These are phyloP conservation scores for Tetramorium bicarinatum DNA, from an alignment of 2,888 invertebrate genomes.

Conservation along the genomic window DNA sequence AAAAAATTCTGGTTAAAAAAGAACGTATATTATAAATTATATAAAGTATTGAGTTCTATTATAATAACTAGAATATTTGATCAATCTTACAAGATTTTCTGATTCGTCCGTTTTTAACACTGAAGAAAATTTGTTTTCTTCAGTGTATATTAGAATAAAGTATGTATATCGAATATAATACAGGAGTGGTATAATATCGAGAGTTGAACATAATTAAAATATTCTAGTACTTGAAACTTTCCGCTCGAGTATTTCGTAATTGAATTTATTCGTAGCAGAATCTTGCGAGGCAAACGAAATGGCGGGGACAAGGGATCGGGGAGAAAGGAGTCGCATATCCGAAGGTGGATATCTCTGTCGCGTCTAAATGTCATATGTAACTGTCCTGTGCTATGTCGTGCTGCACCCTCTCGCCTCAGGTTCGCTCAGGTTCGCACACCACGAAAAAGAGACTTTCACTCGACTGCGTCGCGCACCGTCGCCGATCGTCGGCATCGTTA, in stretches of 20 bases:
- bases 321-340: conserved; percentile 60
- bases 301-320: neutral
- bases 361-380: conserved; percentile 73
- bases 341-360: conserved; percentile 30
- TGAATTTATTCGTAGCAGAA: conserved; percentile 3
- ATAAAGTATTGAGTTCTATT: too few relatives aligned
- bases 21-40: too few relatives aligned
- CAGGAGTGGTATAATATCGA: too few relatives aligned
- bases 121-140: too few relatives aligned
- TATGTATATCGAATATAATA: neutral
- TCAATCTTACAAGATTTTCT: too few relatives aligned
- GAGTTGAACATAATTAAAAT: neutral
- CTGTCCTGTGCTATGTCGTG: conserved; percentile 48
- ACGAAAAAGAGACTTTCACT: conserved; percentile 70
- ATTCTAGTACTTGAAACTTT: neutral
- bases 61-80: too few relatives aligned
- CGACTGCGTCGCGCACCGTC: conserved; percentile 10
- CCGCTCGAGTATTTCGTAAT: neutral
- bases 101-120: too few relatives aligned
- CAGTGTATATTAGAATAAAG: neutral
- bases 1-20: too few relatives aligned
- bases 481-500: conserved; percentile 1
- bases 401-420: conserved; percentile 61
- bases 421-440: conserved; percentile 43
- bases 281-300: neutral